Evolutionary conservation across 2,113 vertebrate species (phyloP).

Genomic region (Psophia crepitans): DNA sequence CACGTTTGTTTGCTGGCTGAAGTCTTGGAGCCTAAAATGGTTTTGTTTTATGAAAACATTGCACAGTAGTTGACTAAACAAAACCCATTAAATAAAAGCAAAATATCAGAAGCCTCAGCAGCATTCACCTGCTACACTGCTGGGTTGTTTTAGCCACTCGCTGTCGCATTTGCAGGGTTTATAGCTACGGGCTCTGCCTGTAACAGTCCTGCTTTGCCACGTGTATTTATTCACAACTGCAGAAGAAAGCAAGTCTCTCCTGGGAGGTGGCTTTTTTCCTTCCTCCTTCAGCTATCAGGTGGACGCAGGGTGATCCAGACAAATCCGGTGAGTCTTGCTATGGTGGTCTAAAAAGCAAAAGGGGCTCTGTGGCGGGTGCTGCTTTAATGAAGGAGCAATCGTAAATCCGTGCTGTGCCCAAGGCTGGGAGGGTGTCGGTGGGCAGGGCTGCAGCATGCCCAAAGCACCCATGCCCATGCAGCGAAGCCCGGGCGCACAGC

Average conservation of each 20-base stretch:
- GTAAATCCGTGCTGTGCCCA: not conserved
- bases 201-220: not conserved
- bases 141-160: not conserved
- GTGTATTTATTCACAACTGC: not conserved
- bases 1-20: not conserved
- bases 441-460: not conserved
- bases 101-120: not conserved
- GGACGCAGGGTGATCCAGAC: not conserved
- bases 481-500: too few species aligned
- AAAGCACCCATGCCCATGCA: rapidly evolving
- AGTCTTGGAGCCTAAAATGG: not conserved
- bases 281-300: not conserved
- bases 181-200: not conserved
- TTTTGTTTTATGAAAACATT: not conserved
- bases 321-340: not conserved
- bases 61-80: not conserved
- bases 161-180: not conserved
- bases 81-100: not conserved
- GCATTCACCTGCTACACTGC: not conserved
- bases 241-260: not conserved
- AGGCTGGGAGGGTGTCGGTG: not conserved
- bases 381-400: not conserved
- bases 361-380: not conserved
- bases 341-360: not conserved
- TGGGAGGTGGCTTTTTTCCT: not conserved